These are phyloP conservation scores for Eulemur rubriventer DNA, from an alignment of 2,797 vertebrate genomes.

Conservation along the genomic window DNA sequence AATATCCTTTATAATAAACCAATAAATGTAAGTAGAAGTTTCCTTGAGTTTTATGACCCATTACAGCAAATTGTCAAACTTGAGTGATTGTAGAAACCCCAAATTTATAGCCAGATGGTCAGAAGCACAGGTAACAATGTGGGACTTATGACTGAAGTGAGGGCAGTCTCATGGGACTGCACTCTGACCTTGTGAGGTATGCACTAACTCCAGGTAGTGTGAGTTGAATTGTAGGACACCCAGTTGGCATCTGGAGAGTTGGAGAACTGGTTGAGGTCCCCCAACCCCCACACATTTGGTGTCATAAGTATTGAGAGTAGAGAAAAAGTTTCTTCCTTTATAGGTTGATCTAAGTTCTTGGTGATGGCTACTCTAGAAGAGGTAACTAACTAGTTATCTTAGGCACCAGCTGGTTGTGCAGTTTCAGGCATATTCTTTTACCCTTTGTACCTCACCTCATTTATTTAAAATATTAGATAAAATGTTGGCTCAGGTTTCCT, in stretches of 20 bases:
- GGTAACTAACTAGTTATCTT: neutral
- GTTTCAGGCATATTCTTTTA: neutral
- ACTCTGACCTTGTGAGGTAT: neutral
- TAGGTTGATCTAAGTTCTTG: neutral
- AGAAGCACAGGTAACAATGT: neutral
- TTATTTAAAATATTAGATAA: neutral
- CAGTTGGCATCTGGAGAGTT: neutral
- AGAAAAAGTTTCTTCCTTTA: neutral
- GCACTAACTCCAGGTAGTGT: neutral
- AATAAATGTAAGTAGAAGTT: neutral
- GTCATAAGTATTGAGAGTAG: neutral
- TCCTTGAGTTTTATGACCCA: neutral
- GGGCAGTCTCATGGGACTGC: neutral
- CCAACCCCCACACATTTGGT: neutral
- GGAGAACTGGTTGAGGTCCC: neutral
- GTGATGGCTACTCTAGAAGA: neutral
- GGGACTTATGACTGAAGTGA: neutral
- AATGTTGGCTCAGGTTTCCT: neutral
- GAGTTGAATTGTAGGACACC: neutral
- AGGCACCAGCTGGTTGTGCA: neutral
- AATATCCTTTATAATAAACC: neutral
- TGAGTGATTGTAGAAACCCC: neutral
- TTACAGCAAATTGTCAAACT: neutral
- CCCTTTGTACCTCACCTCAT: neutral
- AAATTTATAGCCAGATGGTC: neutral